These are phyloP conservation scores for Mastomys coucha DNA, from an alignment of 2,113 vertebrate genomes.

Conservation along the genomic window DNA sequence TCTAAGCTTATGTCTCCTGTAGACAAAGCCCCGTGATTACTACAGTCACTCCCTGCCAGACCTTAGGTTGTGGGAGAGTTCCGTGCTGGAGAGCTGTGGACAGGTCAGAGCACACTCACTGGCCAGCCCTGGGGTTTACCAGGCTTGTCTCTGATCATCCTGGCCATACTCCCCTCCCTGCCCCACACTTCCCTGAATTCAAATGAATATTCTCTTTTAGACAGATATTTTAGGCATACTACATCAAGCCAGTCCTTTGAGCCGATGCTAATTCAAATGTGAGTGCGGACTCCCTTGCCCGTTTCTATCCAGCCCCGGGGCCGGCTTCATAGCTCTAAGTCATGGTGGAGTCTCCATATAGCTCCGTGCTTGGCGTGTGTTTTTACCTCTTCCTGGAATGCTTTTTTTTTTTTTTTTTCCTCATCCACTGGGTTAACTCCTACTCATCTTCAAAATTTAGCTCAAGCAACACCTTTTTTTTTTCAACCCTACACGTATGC, in stretches of 20 bases:
- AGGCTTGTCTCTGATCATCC: not conserved
- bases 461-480: slow-evolving; percentile 82
- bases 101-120: not conserved
- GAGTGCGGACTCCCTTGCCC: slow-evolving; percentile 62
- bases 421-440: slow-evolving; percentile 75
- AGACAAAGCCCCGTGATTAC: slow-evolving; percentile 31
- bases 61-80: not conserved
- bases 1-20: slow-evolving; percentile 17
- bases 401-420: slow-evolving; percentile 54
- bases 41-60: not conserved
- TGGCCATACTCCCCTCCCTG: not conserved
- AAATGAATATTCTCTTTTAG: slow-evolving; percentile 60
- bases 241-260: slow-evolving; percentile 51
- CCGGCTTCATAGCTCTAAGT: slow-evolving; percentile 63
- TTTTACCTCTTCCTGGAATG: slow-evolving; percentile 80
- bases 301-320: slow-evolving; percentile 54
- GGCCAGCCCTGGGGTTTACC: slow-evolving; percentile 1
- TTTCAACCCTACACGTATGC: slow-evolving; percentile 73
- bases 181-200: slow-evolving; percentile 23
- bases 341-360: slow-evolving; percentile 67
- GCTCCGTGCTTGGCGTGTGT: slow-evolving; percentile 71
- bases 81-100: not conserved
- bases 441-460: slow-evolving; percentile 81
- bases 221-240: slow-evolving; percentile 61
- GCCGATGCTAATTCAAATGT: slow-evolving; percentile 62